These are phyloP conservation scores for Kuschelorhynchus macadamiae DNA, from an alignment of 2,888 invertebrate genomes.

Conservation along the genomic window DNA sequence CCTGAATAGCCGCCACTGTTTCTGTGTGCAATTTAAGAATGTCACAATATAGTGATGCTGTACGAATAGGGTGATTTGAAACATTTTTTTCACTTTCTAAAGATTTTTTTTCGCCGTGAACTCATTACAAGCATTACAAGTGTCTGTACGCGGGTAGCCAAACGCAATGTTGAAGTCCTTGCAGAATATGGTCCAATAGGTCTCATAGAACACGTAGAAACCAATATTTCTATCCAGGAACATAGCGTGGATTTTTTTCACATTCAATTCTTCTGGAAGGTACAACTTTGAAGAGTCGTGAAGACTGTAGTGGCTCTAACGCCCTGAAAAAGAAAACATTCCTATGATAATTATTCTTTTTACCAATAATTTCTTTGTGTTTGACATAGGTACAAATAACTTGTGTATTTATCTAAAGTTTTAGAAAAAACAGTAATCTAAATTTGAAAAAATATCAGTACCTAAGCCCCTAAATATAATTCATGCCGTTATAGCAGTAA, in stretches of 20 bases:
- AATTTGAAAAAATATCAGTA: too few species aligned
- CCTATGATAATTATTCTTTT: neutral
- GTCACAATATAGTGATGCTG: neutral
- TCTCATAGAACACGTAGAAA: slow-evolving; percentile 41
- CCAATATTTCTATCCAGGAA: slow-evolving; percentile 26
- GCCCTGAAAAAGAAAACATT: slow-evolving; percentile 1
- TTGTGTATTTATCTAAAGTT: too few species aligned
- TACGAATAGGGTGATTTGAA: too few species aligned
- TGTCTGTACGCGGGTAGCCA: slow-evolving; percentile 44
- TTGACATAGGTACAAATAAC: too few species aligned
- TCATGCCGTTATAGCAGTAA: too few species aligned
- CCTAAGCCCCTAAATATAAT: too few species aligned
- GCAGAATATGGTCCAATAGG: slow-evolving; percentile 40
- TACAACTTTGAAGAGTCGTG: slow-evolving; percentile 24
- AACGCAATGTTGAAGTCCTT: slow-evolving; percentile 47
- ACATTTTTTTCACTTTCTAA: too few species aligned
- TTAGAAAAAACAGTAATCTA: too few species aligned
- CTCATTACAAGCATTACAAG: slow-evolving; percentile 37
- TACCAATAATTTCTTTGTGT: too few species aligned
- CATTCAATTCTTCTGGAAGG: slow-evolving; percentile 29
- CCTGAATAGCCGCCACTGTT: too few species aligned
- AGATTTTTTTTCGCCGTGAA: too few species aligned
- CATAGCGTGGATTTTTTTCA: slow-evolving; percentile 30
- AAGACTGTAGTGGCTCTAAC: slow-evolving; percentile 13
- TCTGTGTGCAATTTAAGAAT: neutral